A percentile compares a stretch with the other conserved stretches of the same genome.
phyloP scores from a whole-genome alignment of 2,888 invertebrate genomes.

The Stenchaetothrips biformis region DNA sequence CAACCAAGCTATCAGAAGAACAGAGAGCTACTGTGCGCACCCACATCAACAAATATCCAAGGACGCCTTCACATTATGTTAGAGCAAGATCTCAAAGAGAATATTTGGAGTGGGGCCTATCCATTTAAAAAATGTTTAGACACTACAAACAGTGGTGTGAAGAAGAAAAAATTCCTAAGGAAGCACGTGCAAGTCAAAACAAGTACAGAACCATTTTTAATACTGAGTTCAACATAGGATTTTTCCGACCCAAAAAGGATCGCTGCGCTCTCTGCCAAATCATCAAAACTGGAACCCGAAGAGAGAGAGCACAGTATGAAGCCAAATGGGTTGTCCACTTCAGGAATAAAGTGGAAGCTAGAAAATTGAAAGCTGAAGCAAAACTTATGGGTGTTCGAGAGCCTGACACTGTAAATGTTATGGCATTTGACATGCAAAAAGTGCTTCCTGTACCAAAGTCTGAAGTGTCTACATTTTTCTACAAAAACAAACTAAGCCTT shows the following conservation, averaged over 20 bases:
- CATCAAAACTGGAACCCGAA: not conserved
- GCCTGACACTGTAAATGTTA: not conserved
- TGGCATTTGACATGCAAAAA: not conserved
- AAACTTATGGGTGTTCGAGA: too few species aligned
- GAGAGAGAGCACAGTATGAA: not conserved
- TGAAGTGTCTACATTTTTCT: too few species aligned
- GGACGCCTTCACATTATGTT: slow-evolving; percentile 35
- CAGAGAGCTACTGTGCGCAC: slow-evolving; percentile 32
- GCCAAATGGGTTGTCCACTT: not conserved
- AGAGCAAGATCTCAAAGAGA: slow-evolving; percentile 29
- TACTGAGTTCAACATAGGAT: slow-evolving; percentile 30
- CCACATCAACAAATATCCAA: slow-evolving; percentile 35
- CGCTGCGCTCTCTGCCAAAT: slow-evolving; percentile 32
- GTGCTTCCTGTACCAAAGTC: too few species aligned
- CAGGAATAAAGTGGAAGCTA: not conserved
- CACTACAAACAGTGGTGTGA: slow-evolving; percentile 32
- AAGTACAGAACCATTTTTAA: not conserved
- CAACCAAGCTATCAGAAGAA: slow-evolving; percentile 19
- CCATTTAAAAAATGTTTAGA: slow-evolving; percentile 33
- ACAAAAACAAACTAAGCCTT: too few species aligned
- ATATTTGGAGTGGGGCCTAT: slow-evolving; percentile 33
- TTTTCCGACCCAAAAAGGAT: not conserved
- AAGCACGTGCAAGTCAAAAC: not conserved
- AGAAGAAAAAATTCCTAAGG: slow-evolving; percentile 5
- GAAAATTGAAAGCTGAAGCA: not conserved